phyloP scores from a whole-genome alignment of 2,113 vertebrate genomes.

The Amazona guildingii region DNA sequence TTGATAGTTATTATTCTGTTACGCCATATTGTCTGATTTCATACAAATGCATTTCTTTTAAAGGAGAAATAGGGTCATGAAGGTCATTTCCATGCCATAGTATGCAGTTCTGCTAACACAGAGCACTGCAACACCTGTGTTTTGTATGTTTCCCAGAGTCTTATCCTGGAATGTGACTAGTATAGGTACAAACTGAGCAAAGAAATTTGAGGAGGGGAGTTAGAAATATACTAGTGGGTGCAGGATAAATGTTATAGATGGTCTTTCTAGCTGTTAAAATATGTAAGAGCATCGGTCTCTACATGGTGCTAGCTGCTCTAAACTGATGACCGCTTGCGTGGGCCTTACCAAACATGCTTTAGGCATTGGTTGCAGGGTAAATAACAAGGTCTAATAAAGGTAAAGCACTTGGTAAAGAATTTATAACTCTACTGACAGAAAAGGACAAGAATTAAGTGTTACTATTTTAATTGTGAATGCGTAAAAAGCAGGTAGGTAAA shows the following conservation, averaged over 20 bases:
- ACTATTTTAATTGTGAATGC: background rate
- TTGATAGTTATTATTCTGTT: background rate
- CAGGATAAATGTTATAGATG: too few species aligned
- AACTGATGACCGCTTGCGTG: background rate
- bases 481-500: background rate
- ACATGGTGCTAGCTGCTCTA: background rate
- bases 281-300: accelerated
- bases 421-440: background rate
- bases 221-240: background rate
- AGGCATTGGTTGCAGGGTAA: background rate
- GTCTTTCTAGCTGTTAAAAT: background rate
- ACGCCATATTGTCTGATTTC: background rate
- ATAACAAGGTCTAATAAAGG: too few species aligned
- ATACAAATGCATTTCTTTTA: background rate
- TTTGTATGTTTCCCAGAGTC: background rate
- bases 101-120: background rate
- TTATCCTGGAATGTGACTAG: background rate
- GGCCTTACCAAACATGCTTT: background rate
- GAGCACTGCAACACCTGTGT: too few species aligned
- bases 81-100: background rate
- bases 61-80: accelerated
- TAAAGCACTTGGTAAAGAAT: background rate
- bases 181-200: background rate
- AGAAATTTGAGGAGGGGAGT: background rate
- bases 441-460: background rate